A percentile compares a stretch with the other conserved stretches of the same genome.
These are phyloP conservation scores for Myripristis murdjan DNA, from an alignment of 2,797 vertebrate species.

Conservation along the genomic window DNA sequence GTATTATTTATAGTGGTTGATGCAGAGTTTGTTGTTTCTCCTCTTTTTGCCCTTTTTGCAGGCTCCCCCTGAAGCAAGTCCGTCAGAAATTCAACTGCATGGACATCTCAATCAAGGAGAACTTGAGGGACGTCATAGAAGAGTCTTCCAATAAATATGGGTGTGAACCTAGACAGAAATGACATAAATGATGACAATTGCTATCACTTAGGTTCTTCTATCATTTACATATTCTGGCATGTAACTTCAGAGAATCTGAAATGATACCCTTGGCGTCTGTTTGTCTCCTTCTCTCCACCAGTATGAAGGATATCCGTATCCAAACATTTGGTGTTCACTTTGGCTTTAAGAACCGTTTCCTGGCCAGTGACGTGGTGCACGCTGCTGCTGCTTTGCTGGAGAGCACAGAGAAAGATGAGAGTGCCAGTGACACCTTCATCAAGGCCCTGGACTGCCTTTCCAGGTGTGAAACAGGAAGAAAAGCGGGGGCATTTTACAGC, in stretches of 20 bases:
- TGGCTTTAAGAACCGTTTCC: slow-evolving; percentile 97
- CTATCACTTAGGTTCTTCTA: background rate
- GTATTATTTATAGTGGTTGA: background rate
- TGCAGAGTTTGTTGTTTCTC: background rate
- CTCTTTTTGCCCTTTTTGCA: slow-evolving; percentile 55
- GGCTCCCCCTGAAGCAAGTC: slow-evolving; percentile 95
- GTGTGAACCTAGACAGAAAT: slow-evolving; percentile 74
- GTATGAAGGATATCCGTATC: slow-evolving; percentile 96
- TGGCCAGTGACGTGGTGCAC: slow-evolving; percentile 95
- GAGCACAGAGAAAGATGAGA: slow-evolving; percentile 89
- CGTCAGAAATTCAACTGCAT: slow-evolving; percentile 97
- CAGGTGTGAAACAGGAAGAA: slow-evolving; percentile 82
- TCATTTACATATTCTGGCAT: background rate
- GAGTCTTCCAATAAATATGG: slow-evolving; percentile 98
- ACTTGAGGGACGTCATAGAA: slow-evolving; percentile 95
- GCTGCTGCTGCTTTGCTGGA: slow-evolving; percentile 92
- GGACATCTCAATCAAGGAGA: slow-evolving; percentile 97
- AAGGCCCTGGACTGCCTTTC: slow-evolving; percentile 96
- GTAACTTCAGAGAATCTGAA: background rate
- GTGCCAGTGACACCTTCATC: slow-evolving; percentile 91
- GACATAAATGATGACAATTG: background rate
- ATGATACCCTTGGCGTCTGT: background rate
- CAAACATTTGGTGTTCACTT: slow-evolving; percentile 97
- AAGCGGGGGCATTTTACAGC: background rate
- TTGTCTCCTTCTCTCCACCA: slow-evolving; percentile 63